Percentiles rank a stretch among this genome's conserved stretches.
These are phyloP conservation scores for Girardinus metallicus DNA, from an alignment of 2,797 vertebrate genomes.

Conservation along the genomic window DNA sequence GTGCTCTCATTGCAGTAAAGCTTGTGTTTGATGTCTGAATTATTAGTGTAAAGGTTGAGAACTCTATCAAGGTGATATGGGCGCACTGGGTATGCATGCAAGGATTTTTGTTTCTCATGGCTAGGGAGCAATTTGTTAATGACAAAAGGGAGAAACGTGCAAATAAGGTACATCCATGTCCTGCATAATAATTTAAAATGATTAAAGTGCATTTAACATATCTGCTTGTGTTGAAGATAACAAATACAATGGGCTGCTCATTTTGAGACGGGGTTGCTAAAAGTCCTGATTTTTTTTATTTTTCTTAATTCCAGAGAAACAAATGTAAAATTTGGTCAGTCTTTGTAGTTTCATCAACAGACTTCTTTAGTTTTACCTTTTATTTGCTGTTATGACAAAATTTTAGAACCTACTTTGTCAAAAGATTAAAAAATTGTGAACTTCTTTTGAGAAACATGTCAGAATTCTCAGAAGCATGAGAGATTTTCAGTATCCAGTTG, in stretches of 20 bases:
- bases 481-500: not conserved
- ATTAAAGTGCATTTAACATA: not conserved
- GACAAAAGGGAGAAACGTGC: not conserved
- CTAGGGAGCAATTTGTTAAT: not conserved
- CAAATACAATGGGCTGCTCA: not conserved
- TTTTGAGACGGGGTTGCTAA: not conserved
- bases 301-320: not conserved
- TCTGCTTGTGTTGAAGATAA: not conserved
- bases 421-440: not conserved
- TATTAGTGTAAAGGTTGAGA: slow-evolving; percentile 19
- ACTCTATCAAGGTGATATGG: slow-evolving; percentile 27
- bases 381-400: not conserved
- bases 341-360: not conserved
- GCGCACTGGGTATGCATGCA: not conserved
- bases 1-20: slow-evolving; percentile 26
- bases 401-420: not conserved
- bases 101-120: slow-evolving; percentile 11
- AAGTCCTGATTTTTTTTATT: not conserved
- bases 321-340: not conserved
- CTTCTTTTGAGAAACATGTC: not conserved
- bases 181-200: not conserved
- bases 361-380: not conserved
- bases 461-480: not conserved
- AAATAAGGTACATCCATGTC: not conserved
- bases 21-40: slow-evolving; percentile 11